phyloP scores from a whole-genome alignment of 2,888 invertebrate species.

The Pyralis farinalis region DNA sequence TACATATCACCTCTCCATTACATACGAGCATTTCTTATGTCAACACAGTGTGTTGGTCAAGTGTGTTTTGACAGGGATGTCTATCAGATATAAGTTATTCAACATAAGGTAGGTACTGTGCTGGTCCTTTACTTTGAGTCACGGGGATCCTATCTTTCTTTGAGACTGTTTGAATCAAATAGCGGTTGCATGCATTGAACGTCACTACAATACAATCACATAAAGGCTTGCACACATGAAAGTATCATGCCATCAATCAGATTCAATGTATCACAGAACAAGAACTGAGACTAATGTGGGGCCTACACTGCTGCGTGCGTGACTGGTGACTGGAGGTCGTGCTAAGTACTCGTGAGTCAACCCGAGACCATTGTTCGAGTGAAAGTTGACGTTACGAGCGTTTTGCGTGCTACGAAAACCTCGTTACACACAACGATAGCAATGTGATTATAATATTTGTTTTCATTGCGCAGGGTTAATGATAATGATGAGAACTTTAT shows the following conservation, averaged over 20 bases:
- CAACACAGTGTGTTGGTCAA: conserved; percentile 18
- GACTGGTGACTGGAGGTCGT: conserved; percentile 66
- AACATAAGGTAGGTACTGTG: too few species aligned
- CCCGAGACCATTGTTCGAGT: conserved; percentile 58
- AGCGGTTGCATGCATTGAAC: too few species aligned
- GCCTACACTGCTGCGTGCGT: conserved; percentile 52
- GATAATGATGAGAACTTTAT: neutral
- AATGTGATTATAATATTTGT: conserved; percentile 5
- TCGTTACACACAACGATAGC: conserved; percentile 24
- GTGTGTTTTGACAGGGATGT: conserved; percentile 7
- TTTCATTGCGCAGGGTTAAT: neutral
- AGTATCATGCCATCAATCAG: conserved; percentile 42
- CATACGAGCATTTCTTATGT: conserved; percentile 38
- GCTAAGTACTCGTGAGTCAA: conserved; percentile 35
- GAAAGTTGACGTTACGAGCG: conserved; percentile 66
- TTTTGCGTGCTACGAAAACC: conserved; percentile 65
- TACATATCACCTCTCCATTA: conserved; percentile 66
- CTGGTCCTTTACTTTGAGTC: too few species aligned
- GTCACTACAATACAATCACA: too few species aligned
- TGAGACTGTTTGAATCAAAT: too few species aligned
- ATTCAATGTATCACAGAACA: conserved; percentile 19
- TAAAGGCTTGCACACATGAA: conserved; percentile 3
- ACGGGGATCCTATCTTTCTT: too few species aligned
- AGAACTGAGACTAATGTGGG: conserved; percentile 27
- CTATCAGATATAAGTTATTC: too few species aligned